Base-by-base conservation (phyloP, 1,140 invertebrate species). In the Xylocopa sonorina region DNA sequence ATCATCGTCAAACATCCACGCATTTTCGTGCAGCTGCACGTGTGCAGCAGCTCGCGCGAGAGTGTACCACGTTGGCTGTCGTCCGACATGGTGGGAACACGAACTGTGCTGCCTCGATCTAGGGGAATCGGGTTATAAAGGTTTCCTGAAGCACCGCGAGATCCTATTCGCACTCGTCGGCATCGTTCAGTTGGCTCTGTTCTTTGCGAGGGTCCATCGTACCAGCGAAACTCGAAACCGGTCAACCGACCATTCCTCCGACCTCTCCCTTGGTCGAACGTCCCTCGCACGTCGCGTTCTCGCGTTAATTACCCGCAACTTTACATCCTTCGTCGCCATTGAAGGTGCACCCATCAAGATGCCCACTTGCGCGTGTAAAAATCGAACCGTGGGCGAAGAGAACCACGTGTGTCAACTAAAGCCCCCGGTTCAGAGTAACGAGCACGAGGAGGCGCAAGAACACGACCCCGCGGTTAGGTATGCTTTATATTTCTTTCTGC, bases 381-480 rank as follows among this genome's bases (percentile, higher is more conserved):
- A 77, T 4, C 72, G 38, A 10, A 34, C 14, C 46, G 29, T 27
- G 24, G 66, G 66, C 18, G 78, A 85, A 57, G 76, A 77, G 46
- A 74, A 78, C 53, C 88, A 88, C 50, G 76, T 84, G 32, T 89
- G 88, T 34, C 80, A 84, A 32, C 3, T 80, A 5, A 90, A 89
- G 14, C 69, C 53, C 7, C 76, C 83, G 1, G 1, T 27, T 34
- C 63, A 63, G 7, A 34, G 75, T 29, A 24, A 21, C 24, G 64
- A 83, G 6, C 64, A 53, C 27, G 51, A 41, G 5, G 58, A 73
- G 10, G 51, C 34, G 21, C 27, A 21, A 10, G 43, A 73, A 4
- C 51, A 32, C 55, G 67, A 55, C 21, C 51, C 12, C 27, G 67
- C 72, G 10, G 83, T 87, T 80, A 86, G 81, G 79, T 84, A 86